Evolutionary conservation across 2,797 vertebrate species (phyloP).

Genomic region (Mycteria americana): DNA sequence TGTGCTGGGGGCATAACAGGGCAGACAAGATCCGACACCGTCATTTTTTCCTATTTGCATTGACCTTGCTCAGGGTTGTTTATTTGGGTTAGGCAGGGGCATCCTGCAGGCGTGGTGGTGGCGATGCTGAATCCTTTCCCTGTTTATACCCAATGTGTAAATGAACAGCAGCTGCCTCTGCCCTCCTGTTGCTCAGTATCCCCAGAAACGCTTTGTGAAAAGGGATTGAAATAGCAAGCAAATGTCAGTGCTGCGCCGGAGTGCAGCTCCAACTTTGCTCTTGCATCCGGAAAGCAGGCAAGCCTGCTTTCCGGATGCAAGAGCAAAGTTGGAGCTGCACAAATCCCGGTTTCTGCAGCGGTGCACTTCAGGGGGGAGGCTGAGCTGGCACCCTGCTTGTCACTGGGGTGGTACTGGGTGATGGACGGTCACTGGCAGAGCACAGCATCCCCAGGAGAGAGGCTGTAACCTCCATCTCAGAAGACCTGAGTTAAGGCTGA

Average conservation of each 20-base stretch:
- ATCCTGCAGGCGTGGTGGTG: background rate
- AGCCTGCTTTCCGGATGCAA: background rate
- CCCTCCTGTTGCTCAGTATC: conserved; percentile 35
- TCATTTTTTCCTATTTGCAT: background rate
- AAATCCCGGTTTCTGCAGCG: background rate
- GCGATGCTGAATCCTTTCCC: background rate
- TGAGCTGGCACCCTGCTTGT: background rate
- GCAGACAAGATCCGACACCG: background rate
- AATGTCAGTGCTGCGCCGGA: background rate
- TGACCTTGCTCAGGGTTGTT: background rate
- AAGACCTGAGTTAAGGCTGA: background rate
- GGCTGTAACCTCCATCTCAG: background rate
- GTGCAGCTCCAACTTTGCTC: background rate
- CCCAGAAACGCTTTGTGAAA: background rate
- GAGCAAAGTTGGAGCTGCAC: background rate
- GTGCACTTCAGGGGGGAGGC: background rate
- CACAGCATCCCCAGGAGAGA: background rate
- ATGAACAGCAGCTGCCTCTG: conserved; percentile 33
- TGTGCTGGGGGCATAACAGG: background rate
- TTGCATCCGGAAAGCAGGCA: background rate
- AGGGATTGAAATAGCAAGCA: conserved; percentile 11
- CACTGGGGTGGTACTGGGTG: background rate
- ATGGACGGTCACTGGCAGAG: background rate
- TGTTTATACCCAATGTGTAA: background rate
- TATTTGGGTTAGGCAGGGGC: background rate